These are phyloP conservation scores for Thelaira solivaga DNA, from an alignment of 2,888 invertebrate genomes.

Conservation along the genomic window DNA sequence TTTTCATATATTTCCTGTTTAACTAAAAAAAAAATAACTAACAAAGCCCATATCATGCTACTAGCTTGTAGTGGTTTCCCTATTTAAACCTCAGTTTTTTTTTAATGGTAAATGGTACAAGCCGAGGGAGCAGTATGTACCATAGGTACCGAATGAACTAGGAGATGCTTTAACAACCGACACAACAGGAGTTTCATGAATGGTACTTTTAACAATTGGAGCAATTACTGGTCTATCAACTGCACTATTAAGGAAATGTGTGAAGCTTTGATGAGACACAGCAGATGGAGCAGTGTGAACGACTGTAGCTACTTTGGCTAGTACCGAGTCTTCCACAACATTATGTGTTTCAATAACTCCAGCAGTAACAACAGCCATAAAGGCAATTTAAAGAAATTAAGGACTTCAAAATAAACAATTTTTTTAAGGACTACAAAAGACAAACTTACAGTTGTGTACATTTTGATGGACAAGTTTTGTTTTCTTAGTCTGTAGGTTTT, in stretches of 20 bases:
- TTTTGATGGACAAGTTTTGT: not conserved
- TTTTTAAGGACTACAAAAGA: not conserved
- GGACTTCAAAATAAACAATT: not conserved
- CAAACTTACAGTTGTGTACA: slow-evolving; percentile 54
- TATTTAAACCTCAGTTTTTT: not conserved
- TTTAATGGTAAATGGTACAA: slow-evolving; percentile 6
- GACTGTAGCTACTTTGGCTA: slow-evolving; percentile 70
- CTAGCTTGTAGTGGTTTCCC: not conserved
- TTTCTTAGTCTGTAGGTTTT: slow-evolving; percentile 9
- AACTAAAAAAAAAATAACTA: too few species aligned
- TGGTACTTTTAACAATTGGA: slow-evolving; percentile 58
- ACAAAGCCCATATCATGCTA: too few species aligned
- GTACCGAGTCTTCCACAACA: slow-evolving; percentile 69
- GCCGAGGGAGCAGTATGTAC: not conserved
- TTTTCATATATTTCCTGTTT: not conserved
- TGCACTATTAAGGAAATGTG: slow-evolving; percentile 78
- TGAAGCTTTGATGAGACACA: slow-evolving; percentile 79
- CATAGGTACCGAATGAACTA: slow-evolving; percentile 30
- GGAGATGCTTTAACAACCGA: slow-evolving; percentile 42
- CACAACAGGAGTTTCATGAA: slow-evolving; percentile 70
- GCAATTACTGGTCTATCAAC: slow-evolving; percentile 66
- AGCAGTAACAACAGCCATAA: slow-evolving; percentile 66
- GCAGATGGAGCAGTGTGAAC: slow-evolving; percentile 71
- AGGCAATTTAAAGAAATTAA: slow-evolving; percentile 49
- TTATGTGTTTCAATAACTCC: slow-evolving; percentile 67